Conservation (phyloP, 2,797 vertebrate species). For the Danio albolineatus region DNA sequence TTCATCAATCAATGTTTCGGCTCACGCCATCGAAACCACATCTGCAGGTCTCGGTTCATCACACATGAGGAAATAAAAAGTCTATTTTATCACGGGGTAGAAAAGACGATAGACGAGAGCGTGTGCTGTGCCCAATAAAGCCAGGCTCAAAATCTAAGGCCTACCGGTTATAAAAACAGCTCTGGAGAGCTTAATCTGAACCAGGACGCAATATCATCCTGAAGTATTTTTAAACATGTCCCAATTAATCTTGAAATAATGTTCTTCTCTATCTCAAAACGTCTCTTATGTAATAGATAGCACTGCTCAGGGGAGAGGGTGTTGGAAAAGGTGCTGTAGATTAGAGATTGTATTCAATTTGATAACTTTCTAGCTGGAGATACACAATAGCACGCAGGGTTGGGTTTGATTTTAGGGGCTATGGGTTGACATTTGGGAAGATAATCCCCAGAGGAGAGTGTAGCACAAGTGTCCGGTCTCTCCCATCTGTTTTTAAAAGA, state of each 20-base stretch:
- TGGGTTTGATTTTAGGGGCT: conserved; percentile 45
- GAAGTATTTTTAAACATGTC: conserved; percentile 50
- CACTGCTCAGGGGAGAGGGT: background rate
- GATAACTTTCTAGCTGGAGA: conserved; percentile 32
- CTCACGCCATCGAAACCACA: background rate
- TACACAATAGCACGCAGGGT: conserved; percentile 45
- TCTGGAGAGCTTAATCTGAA: conserved; percentile 34
- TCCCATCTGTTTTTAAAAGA: conserved; percentile 43
- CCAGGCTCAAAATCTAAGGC: background rate
- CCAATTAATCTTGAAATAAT: conserved; percentile 58
- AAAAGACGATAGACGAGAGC: background rate
- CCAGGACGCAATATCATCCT: conserved; percentile 52
- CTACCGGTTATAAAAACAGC: conserved; percentile 17
- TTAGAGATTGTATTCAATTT: conserved; percentile 39
- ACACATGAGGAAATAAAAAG: conserved; percentile 9
- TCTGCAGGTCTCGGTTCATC: conserved; percentile 5
- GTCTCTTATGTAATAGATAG: conserved; percentile 23
- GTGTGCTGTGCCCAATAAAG: background rate
- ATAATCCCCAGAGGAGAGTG: conserved; percentile 47
- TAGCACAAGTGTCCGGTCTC: conserved; percentile 24
- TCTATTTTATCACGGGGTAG: conserved; percentile 4
- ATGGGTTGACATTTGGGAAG: conserved; percentile 56
- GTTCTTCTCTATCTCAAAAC: conserved; percentile 17
- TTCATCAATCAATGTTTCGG: conserved; percentile 65
- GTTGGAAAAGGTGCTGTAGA: background rate